phyloP scores from a whole-genome alignment of 2,888 invertebrate species.

The Synergus japonicus region DNA sequence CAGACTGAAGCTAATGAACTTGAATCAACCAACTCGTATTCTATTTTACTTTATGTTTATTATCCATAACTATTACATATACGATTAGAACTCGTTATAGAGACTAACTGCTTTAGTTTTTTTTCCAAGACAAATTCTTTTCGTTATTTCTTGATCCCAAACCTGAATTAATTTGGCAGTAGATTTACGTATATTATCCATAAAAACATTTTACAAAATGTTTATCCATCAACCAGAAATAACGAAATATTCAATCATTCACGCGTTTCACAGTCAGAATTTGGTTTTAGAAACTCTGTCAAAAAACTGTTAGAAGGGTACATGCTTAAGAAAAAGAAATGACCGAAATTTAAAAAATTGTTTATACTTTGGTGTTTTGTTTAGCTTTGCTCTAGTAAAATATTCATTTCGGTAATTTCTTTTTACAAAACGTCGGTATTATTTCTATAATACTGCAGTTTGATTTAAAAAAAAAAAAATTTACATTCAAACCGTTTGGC shows the following conservation, averaged over 20 bases:
- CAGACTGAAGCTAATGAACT: not conserved
- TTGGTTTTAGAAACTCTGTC: constrained; percentile 10
- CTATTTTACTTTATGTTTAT: constrained; percentile 19
- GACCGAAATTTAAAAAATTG: constrained; percentile 3
- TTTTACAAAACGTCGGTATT: constrained; percentile 21
- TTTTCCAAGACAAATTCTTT: constrained; percentile 24
- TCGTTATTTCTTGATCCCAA: constrained; percentile 28
- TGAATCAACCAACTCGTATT: not conserved
- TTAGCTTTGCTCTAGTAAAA: not conserved
- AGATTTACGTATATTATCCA: not conserved
- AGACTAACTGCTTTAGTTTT: constrained; percentile 26
- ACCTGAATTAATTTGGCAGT: constrained; percentile 4
- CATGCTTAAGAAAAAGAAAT: not conserved
- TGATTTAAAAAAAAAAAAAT: constrained; percentile 28
- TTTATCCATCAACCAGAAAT: not conserved
- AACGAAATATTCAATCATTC: constrained; percentile 16
- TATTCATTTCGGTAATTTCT: constrained; percentile 9
- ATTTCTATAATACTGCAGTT: constrained; percentile 31
- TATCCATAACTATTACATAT: constrained; percentile 27
- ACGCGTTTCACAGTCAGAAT: constrained; percentile 12
- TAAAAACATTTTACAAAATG: not conserved
- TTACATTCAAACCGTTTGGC: constrained; percentile 24
- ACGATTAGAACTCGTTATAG: constrained; percentile 31
- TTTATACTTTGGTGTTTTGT: constrained; percentile 28
- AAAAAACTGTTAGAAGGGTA: not conserved